Conservation (phyloP, 1,140 invertebrate genomes). For the Drosophila fuyamai region DNA sequence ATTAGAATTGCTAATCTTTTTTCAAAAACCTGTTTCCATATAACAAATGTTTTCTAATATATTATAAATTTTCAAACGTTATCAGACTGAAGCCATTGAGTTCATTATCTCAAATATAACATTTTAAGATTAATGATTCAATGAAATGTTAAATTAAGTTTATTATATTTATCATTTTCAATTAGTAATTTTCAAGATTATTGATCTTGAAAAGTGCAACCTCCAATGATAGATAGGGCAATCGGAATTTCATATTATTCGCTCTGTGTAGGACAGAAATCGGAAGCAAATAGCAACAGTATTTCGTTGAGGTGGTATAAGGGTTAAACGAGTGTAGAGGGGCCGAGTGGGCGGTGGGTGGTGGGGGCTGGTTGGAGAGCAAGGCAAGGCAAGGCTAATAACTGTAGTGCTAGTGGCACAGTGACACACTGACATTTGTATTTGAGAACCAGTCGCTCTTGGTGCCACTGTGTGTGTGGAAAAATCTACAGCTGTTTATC, state of each 20-base stretch:
- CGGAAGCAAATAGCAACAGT: constrained; percentile 42
- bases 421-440: constrained; percentile 37
- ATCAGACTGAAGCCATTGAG: too few species aligned
- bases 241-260: constrained; percentile 12
- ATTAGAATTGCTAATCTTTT: too few species aligned
- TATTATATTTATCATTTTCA: not conserved
- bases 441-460: constrained; percentile 9
- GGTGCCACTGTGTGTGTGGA: not conserved
- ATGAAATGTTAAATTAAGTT: not conserved
- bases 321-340: too few species aligned
- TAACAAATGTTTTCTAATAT: too few species aligned
- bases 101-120: too few species aligned
- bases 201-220: constrained; percentile 16
- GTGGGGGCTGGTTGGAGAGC: constrained; percentile 11
- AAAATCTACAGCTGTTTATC: constrained; percentile 45
- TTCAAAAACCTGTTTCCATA: too few species aligned
- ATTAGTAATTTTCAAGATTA: not conserved
- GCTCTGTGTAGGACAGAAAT: constrained; percentile 32
- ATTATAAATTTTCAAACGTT: too few species aligned
- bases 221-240: constrained; percentile 11
- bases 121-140: too few species aligned
- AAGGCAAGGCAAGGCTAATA: constrained; percentile 27
- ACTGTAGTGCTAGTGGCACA: constrained; percentile 32
- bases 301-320: not conserved
- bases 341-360: not conserved